A percentile compares a stretch with the other conserved stretches of the same genome.
Evolutionary conservation across 23 tunicate genomes (phyloP).

Genomic region (Diplosoma virens): DNA sequence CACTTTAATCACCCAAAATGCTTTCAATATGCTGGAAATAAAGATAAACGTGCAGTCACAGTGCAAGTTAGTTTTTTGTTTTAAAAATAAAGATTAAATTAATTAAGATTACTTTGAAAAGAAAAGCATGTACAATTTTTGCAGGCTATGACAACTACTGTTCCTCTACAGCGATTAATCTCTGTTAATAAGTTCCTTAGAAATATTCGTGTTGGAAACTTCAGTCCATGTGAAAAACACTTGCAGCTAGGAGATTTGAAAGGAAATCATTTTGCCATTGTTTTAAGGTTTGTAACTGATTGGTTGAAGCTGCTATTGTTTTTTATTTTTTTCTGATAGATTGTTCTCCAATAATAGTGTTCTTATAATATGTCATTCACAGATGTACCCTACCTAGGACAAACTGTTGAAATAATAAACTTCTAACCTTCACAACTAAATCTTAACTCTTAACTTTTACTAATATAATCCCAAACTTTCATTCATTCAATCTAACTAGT

Average conservation of each 20-base stretch:
- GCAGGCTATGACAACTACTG: conserved; percentile 41
- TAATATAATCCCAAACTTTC: no score
- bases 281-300: conserved; percentile 45
- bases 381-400: no score
- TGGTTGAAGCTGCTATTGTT: background rate
- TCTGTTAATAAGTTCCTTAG: conserved; percentile 26
- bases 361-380: no score
- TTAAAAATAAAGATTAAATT: background rate
- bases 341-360: no score
- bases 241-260: conserved; percentile 67
- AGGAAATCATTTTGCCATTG: conserved; percentile 77
- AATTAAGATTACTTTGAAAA: no score
- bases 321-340: no score
- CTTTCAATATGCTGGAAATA: conserved; percentile 90
- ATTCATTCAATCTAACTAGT: no score
- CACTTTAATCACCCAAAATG: conserved; percentile 40
- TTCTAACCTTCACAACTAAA: no score
- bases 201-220: conserved; percentile 77
- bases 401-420: no score
- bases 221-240: conserved; percentile 27
- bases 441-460: no score
- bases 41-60: conserved; percentile 92
- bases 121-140: background rate
- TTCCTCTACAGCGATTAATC: conserved; percentile 41
- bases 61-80: conserved; percentile 44